Percentiles rank a stretch among this genome's conserved stretches.
phyloP scores from a whole-genome alignment of 2,797 vertebrate genomes.

The Masticophis lateralis region DNA sequence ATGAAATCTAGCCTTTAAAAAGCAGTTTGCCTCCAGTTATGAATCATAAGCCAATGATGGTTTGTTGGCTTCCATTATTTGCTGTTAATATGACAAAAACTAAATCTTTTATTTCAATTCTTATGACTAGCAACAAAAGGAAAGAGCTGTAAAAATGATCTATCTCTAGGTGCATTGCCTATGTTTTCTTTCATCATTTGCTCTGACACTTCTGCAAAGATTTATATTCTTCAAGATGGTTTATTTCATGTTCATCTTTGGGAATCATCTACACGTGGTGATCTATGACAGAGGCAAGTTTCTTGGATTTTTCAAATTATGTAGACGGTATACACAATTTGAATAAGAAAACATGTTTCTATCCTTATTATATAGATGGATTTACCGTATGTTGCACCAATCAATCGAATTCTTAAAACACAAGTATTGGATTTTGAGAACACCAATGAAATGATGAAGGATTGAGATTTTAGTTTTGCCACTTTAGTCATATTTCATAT shows the following conservation, averaged over 20 bases:
- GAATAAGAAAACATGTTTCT: not conserved
- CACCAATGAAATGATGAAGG: not conserved
- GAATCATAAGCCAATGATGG: not conserved
- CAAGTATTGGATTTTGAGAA: not conserved
- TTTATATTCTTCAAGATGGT: not conserved
- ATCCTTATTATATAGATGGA: not conserved
- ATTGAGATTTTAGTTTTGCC: not conserved
- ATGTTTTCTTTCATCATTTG: not conserved
- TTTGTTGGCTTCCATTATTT: not conserved
- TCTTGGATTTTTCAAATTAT: not conserved
- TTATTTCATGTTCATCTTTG: not conserved
- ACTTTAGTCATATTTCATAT: not conserved
- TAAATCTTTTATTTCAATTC: not conserved
- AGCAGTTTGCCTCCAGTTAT: not conserved
- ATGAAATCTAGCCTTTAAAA: not conserved
- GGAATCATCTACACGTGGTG: not conserved
- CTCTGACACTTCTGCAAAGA: not conserved
- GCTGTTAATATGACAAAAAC: not conserved
- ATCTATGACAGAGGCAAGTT: not conserved
- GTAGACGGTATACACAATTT: not conserved
- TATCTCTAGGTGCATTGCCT: not conserved
- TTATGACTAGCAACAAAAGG: not conserved
- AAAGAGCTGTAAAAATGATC: not conserved
- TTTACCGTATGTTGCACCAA: not conserved
- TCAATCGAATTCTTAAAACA: not conserved